Conservation (phyloP, 2,888 invertebrate genomes). For the Seira musarum region DNA sequence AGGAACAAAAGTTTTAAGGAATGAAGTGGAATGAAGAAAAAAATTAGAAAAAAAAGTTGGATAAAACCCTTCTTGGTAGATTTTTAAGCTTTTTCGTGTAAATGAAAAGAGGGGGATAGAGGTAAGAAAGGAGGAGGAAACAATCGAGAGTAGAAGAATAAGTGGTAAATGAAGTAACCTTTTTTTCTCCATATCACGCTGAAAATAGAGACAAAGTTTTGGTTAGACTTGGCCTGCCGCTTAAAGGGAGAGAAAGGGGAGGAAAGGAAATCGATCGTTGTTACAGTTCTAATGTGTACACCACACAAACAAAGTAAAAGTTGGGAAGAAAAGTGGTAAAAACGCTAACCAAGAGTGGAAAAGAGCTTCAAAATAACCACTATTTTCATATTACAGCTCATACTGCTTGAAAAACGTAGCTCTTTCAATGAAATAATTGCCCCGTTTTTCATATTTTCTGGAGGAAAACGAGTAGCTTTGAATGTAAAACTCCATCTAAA, state of each 20-base stretch:
- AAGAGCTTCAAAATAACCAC: conserved; percentile 4
- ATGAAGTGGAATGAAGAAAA: neutral
- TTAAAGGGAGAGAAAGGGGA: conserved; percentile 14
- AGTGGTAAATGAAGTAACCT: conserved; percentile 18
- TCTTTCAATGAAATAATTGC: conserved; percentile 17
- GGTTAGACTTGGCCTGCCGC: neutral
- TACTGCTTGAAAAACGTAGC: neutral
- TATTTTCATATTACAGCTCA: conserved; percentile 1
- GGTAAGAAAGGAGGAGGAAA: conserved; percentile 9
- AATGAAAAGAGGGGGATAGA: neutral
- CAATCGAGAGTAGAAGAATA: conserved; percentile 12
- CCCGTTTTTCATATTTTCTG: conserved; percentile 13
- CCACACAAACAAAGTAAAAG: conserved; percentile 21
- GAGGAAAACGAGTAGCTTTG: neutral
- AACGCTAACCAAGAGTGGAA: neutral
- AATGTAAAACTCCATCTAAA: neutral
- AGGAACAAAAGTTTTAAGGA: conserved; percentile 8
- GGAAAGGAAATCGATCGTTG: conserved; percentile 29
- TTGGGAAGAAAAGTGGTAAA: conserved; percentile 21
- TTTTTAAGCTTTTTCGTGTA: conserved; percentile 5
- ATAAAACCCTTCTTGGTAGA: conserved; percentile 5
- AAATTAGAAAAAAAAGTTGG: conserved; percentile 6
- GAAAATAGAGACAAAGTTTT: conserved; percentile 10
- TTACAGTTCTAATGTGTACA: conserved; percentile 21
- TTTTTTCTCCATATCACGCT: conserved; percentile 5